Evolutionary conservation across 2,888 invertebrate species (phyloP), one percentile per base, ranked within the genome.

Genomic region (Phragmatobia fuliginosa): DNA sequence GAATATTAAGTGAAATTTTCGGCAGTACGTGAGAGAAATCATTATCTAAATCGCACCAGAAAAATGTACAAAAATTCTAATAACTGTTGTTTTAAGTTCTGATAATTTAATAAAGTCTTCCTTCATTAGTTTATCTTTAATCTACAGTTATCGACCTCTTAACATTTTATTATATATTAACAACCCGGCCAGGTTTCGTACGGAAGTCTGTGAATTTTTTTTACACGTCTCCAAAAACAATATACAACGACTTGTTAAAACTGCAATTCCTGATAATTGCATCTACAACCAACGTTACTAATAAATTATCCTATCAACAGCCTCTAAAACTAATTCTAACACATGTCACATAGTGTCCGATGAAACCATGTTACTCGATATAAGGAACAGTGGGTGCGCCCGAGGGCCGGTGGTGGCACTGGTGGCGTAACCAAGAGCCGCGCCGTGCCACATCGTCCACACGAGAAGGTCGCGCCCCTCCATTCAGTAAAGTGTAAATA

Each of bases 391-490:
- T 74, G 73, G 77, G 80, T 78, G 67, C 75, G 80, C 71, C 72
- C 41, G 81, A 82, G 78, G 85, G 83, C 74, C 84, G 77, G 75
- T 84, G 72, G 74, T 78, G 74, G 74, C 76, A 83, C 66, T 84
- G 72, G 74, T 78, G 74, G 74, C 76, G 83, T 67, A 80, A 82
- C 73, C 28, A 73, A n/a, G 73, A 72, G 80, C 84, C 80, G 74
- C 76, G 76, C 79, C 18, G 80, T 14, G 21, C 21, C 21, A 5
- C 78, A 76, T 76, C 83, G 85, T 85, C 87, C 85, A 87, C 86
- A 84, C 75, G 70, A 81, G 67, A 75, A 89, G 90, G 90, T 86
- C 87, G 71, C 72, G 62, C 76, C 79, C 73, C 77, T 77, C 77
- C 70, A 71, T 71, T 72, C 72, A 71, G 58, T 60, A 70, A 66